These are phyloP conservation scores for Pseudorasbora parva DNA, from an alignment of 2,113 vertebrate species.

Conservation along the genomic window DNA sequence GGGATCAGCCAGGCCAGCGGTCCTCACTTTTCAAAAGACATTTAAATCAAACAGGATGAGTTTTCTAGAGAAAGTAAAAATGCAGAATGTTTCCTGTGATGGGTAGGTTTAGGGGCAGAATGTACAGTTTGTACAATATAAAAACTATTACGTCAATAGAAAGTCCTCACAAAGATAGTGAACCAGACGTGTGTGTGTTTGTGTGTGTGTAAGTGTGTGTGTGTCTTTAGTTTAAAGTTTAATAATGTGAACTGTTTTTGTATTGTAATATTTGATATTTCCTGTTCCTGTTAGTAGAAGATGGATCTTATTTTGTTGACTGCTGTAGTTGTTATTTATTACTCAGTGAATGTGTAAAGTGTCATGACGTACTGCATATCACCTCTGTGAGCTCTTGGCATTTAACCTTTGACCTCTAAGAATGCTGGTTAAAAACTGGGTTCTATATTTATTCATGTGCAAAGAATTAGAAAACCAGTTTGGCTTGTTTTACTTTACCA, in stretches of 20 bases:
- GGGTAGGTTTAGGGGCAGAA: no score
- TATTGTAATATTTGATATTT: background rate
- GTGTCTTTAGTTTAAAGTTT: background rate
- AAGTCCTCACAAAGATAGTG: no score
- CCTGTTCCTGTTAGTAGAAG: background rate
- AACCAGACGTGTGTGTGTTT: background rate
- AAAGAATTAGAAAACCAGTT: background rate
- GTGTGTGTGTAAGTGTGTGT: background rate
- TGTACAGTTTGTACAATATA: no score
- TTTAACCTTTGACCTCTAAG: constrained; percentile 72
- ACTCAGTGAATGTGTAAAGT: constrained; percentile 40
- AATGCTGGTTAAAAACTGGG: constrained; percentile 69
- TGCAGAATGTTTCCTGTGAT: no score
- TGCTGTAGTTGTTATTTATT: background rate
- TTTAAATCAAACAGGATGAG: no score
- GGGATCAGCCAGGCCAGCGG: no score
- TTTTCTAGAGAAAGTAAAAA: no score
- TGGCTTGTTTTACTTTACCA: no score
- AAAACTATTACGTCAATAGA: no score
- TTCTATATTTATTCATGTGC: constrained; percentile 22
- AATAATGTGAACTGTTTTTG: background rate
- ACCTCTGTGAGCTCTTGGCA: constrained; percentile 73
- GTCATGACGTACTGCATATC: constrained; percentile 69
- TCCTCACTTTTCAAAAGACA: no score
- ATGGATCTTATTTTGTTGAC: background rate